Conservation (phyloP, 2,797 vertebrate genomes). For the Phrynocephalus forsythii region DNA sequence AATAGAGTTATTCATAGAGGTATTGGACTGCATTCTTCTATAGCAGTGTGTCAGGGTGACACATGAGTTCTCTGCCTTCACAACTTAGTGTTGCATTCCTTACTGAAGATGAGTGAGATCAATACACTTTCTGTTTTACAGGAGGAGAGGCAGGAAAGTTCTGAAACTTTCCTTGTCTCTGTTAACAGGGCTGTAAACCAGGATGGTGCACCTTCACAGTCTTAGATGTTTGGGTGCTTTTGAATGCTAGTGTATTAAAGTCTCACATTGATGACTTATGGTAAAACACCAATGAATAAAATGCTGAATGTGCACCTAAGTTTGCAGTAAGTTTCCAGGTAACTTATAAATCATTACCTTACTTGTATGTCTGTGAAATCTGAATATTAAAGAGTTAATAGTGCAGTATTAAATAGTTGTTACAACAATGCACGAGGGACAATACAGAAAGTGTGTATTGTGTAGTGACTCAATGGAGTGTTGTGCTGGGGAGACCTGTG, state of each 20-base stretch:
- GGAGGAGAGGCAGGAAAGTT: too few relatives aligned
- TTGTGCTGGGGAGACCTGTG: too few relatives aligned
- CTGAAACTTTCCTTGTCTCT: background rate
- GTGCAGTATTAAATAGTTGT: background rate
- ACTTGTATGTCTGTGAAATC: background rate
- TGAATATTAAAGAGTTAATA: background rate
- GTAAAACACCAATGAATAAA: background rate
- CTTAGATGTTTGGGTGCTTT: background rate
- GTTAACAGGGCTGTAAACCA: background rate
- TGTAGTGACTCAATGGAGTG: background rate
- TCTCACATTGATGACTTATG: background rate
- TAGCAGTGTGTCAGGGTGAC: background rate
- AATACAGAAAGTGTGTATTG: background rate
- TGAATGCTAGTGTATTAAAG: background rate
- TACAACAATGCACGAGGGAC: background rate
- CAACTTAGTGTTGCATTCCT: background rate
- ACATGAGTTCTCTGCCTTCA: background rate
- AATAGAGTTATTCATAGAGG: background rate
- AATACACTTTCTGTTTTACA: background rate
- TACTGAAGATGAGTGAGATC: background rate
- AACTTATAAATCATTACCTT: background rate
- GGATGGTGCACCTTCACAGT: background rate
- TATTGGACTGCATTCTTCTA: background rate
- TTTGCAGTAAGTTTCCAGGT: background rate
- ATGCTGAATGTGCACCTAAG: background rate